Base-by-base conservation (phyloP, 2,113 vertebrate genomes). In the Semnopithecus entellus region DNA sequence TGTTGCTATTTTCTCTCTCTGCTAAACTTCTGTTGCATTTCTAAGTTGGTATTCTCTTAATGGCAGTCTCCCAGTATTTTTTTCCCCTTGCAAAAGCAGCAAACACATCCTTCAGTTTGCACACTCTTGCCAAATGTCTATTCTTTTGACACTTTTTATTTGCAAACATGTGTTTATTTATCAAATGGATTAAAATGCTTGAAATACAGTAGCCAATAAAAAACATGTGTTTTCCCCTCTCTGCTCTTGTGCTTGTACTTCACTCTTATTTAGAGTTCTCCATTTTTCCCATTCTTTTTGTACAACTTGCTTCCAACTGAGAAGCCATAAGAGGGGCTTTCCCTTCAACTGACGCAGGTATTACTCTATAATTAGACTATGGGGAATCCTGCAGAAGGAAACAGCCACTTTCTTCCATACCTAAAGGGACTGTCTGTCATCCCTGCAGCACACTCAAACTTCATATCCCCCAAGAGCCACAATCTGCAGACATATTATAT, bases 331-430 rank as follows among this genome's bases (percentile, higher is more conserved):
- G 30, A 66, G 25, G 32, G 8, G 23, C 43, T 97, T 96, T 91
- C 55, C 57, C 38, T 91, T 83, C 83, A 94, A 88, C 80, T 96
- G 87, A 88, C 0, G 22, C 59, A 78, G 92, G 9, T 23, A 9
- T 84, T 0, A 1, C 48, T 81, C 66, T 92, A 23, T 96, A 97
- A 95, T 66, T 32, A 98, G 87, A 87, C 95, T 82, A 17, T 2
- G 32, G 89, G 79, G 96, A 89, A 66, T 3, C 3, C 57, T 92
- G 5, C 23, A 79, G 87, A 91, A 93, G 92, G 92, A 96, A 97
- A 80, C 20, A 72, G 55, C 48, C 32, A 45, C 48, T 70, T 96
- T 68, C 40, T 57, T 48, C 16, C 17, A 23, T 57, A 23, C 8
- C 90, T 25, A 57, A 6, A 55, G 82, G 78, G 84, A 96, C 17